These are phyloP conservation scores for Calameuta idolon DNA, from an alignment of 2,888 invertebrate genomes.

Conservation along the genomic window DNA sequence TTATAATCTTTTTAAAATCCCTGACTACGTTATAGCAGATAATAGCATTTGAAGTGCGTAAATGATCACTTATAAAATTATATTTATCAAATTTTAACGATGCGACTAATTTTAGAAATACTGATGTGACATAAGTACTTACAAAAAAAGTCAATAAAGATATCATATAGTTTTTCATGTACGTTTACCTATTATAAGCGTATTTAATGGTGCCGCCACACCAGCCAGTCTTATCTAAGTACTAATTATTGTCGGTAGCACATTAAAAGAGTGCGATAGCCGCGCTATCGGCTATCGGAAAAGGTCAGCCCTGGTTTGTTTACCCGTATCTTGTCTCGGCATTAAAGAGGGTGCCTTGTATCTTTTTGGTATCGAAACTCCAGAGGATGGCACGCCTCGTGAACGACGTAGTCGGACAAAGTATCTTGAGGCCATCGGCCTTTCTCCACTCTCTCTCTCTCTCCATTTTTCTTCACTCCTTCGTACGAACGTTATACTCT, in stretches of 20 bases:
- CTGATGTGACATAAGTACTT: not conserved
- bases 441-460: not conserved
- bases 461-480: not conserved
- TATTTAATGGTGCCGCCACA: not conserved
- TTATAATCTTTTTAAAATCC: not conserved
- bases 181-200: not conserved
- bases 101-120: no score
- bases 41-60: no score
- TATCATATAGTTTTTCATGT: not conserved
- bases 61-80: no score
- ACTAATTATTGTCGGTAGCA: conserved; percentile 16
- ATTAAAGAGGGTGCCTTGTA: not conserved
- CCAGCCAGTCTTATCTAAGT: conserved; percentile 4
- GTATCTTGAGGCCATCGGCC: not conserved
- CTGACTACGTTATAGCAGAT: no score
- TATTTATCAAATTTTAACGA: no score
- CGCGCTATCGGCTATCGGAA: conserved; percentile 4
- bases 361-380: not conserved
- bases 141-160: not conserved
- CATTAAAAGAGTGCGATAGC: conserved; percentile 5
- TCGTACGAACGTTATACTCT: not conserved
- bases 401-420: not conserved
- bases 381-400: not conserved
- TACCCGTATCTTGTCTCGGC: not conserved
- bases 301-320: conserved; percentile 6